Evolutionary conservation across 2,113 vertebrate species (phyloP).

Genomic region (Donacobius atricapilla): DNA sequence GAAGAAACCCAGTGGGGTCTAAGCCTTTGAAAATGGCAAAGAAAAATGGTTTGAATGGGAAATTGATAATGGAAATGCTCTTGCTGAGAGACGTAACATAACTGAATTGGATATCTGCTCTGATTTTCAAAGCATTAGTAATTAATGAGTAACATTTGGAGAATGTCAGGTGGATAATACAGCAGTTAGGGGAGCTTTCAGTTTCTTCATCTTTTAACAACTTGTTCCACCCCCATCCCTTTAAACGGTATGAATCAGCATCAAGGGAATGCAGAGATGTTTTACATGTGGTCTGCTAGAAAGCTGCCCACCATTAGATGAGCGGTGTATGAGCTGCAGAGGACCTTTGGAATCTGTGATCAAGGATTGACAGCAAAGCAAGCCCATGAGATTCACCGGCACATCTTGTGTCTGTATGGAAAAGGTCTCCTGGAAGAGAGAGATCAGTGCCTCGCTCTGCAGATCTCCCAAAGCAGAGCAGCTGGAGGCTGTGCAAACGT

Average conservation of each 20-base stretch:
- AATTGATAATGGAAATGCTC: neutral
- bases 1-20: neutral
- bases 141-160: conserved; percentile 38
- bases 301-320: neutral
- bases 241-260: conserved; percentile 28
- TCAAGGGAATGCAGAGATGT: neutral
- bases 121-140: conserved; percentile 30
- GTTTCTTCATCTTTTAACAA: conserved; percentile 36
- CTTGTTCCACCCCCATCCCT: neutral
- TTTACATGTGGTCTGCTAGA: neutral
- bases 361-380: neutral
- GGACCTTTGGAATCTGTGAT: neutral
- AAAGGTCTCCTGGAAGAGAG: neutral
- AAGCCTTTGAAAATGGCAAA: neutral
- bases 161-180: conserved; percentile 32
- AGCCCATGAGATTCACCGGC: neutral
- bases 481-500: neutral
- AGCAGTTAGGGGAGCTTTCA: conserved; percentile 32
- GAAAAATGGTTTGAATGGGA: neutral
- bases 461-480: neutral
- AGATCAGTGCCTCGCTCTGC: neutral
- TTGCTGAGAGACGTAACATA: neutral
- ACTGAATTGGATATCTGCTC: neutral
- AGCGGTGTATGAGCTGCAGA: neutral
- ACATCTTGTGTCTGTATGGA: neutral